phyloP scores from a whole-genome alignment of 2,888 invertebrate species.

The Lepas anatifera region DNA sequence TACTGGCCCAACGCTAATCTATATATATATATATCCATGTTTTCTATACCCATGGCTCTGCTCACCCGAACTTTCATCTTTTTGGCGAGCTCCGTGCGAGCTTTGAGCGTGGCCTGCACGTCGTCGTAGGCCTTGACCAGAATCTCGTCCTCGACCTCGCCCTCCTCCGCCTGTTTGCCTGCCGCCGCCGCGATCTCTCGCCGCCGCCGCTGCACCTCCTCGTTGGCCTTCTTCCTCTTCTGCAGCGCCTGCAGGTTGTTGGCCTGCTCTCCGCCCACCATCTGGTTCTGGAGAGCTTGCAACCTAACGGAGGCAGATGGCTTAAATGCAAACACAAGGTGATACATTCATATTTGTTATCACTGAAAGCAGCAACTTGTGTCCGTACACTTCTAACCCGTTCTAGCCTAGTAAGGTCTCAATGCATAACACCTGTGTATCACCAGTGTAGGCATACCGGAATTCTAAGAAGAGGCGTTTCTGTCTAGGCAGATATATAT shows the following conservation, averaged over 20 bases:
- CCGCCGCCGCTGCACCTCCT: conserved; percentile 52
- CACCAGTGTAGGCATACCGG: too few species aligned
- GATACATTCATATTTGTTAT: too few species aligned
- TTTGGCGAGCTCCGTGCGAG: conserved; percentile 52
- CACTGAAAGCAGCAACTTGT: too few species aligned
- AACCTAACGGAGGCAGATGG: conserved; percentile 35
- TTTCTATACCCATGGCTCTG: too few species aligned
- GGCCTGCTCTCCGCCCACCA: conserved; percentile 67
- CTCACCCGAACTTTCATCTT: conserved; percentile 49
- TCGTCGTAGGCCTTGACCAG: conserved; percentile 60
- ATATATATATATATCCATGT: too few species aligned
- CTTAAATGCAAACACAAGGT: too few species aligned
- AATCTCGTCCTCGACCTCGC: conserved; percentile 57
- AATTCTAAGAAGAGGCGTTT: too few species aligned
- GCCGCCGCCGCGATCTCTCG: conserved; percentile 55
- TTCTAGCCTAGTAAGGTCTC: too few species aligned
- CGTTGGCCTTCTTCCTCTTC: conserved; percentile 52
- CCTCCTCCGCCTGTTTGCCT: conserved; percentile 39
- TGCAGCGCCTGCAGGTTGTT: conserved; percentile 57
- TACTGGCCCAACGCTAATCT: too few species aligned
- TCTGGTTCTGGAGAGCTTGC: conserved; percentile 52
- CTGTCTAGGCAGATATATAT: too few species aligned
- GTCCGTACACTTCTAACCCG: too few species aligned
- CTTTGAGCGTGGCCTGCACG: conserved; percentile 61
- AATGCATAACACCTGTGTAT: too few species aligned